Percentiles rank a stretch among this genome's conserved stretches.
phyloP scores from a whole-genome alignment of 2,888 invertebrate species.

The Noctua fimbriata region DNA sequence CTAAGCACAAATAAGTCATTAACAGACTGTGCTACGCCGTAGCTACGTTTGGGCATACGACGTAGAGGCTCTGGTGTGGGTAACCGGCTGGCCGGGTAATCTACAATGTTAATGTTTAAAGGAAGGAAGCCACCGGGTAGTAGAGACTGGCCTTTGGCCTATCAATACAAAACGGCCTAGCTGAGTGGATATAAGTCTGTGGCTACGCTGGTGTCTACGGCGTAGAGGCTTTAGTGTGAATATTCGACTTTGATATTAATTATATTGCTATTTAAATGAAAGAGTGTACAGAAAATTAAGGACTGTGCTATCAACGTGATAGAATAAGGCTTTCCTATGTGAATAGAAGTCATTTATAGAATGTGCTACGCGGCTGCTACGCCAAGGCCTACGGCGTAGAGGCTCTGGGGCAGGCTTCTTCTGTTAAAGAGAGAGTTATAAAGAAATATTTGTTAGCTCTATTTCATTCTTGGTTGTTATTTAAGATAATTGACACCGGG shows the following conservation, averaged over 20 bases:
- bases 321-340: not conserved
- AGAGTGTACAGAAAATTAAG: not conserved
- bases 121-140: not conserved
- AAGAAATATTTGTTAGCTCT: not conserved
- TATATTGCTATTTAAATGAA: not conserved
- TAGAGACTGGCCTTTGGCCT: not conserved
- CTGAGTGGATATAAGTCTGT: not conserved
- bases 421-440: not conserved
- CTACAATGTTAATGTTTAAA: not conserved
- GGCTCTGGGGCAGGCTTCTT: not conserved
- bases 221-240: not conserved
- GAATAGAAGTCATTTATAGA: constrained; percentile 8
- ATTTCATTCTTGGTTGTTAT: not conserved
- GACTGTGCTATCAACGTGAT: not conserved
- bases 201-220: not conserved
- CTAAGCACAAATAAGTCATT: not conserved
- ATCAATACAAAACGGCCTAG: not conserved
- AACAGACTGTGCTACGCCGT: not conserved
- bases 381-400: constrained; percentile 43
- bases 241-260: not conserved
- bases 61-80: not conserved
- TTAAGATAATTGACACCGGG: not conserved
- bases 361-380: constrained; percentile 37
- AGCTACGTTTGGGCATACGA: not conserved
- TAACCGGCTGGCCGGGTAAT: not conserved